A percentile compares a stretch with the other conserved stretches of the same genome.
Evolutionary conservation across 1,140 invertebrate species (phyloP).

Genomic region (Cotesia typhae): DNA sequence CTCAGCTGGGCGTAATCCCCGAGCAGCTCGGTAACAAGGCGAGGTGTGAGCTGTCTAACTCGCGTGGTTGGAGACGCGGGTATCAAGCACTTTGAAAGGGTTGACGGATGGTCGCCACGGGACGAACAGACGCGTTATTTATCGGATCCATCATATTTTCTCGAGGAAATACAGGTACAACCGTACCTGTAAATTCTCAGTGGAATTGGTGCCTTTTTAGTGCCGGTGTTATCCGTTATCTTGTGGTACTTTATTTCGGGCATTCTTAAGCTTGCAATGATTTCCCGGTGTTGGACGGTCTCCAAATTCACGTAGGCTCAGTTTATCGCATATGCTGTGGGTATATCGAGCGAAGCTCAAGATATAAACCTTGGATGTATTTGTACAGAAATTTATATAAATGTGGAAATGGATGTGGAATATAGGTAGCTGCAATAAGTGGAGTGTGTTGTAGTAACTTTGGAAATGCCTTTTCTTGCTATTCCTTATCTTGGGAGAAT

Average conservation of each 20-base stretch:
- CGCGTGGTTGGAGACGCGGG: slow-evolving; percentile 18
- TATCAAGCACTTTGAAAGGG: slow-evolving; percentile 57
- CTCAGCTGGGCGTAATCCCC: slow-evolving; percentile 23
- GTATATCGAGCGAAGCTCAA: background rate
- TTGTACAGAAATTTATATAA: background rate
- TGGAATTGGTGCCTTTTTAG: background rate
- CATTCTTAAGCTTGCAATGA: slow-evolving; percentile 16
- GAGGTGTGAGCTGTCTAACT: slow-evolving; percentile 3
- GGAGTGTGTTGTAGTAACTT: background rate
- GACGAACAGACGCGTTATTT: slow-evolving; percentile 54
- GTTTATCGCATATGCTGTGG: slow-evolving; percentile 6
- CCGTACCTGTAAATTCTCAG: slow-evolving; percentile 18
- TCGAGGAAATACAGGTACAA: slow-evolving; percentile 39
- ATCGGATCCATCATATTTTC: slow-evolving; percentile 58
- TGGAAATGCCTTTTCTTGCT: slow-evolving; percentile 18
- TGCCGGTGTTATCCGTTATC: background rate
- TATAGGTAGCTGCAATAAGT: background rate
- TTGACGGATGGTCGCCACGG: slow-evolving; percentile 64
- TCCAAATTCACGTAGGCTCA: slow-evolving; percentile 27
- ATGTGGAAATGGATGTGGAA: too few relatives aligned
- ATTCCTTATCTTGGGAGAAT: background rate
- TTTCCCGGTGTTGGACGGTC: slow-evolving; percentile 11
- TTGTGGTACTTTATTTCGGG: background rate
- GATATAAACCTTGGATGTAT: background rate
- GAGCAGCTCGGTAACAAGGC: background rate